Conservation (phyloP, 2,888 invertebrate genomes). For the Cylindroiulus punctatus region DNA sequence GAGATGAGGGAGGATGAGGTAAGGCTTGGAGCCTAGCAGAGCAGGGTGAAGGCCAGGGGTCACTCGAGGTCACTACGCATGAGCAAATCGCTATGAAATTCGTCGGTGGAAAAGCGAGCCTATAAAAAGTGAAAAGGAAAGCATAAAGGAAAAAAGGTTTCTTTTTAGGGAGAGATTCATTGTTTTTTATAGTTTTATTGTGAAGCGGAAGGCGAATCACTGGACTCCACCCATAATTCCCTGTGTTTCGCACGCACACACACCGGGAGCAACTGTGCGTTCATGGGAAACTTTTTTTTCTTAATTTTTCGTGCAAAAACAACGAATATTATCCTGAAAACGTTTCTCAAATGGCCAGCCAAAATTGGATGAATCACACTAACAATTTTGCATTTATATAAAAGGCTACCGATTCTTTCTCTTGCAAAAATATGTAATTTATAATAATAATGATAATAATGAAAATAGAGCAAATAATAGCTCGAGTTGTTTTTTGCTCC, state of each 20-base stretch:
- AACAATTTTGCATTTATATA: constrained; percentile 23
- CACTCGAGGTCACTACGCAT: constrained; percentile 51
- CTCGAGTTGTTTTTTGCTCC: background rate
- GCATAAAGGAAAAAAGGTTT: background rate
- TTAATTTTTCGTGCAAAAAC: background rate
- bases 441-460: constrained; percentile 31
- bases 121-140: constrained; percentile 22
- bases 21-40: background rate
- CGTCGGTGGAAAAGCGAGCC: background rate
- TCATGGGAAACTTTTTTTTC: constrained; percentile 54
- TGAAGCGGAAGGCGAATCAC: constrained; percentile 38
- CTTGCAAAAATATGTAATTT: constrained; percentile 1
- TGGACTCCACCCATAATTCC: constrained; percentile 42
- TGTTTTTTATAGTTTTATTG: constrained; percentile 42
- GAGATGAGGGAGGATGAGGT: constrained; percentile 34
- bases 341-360: background rate
- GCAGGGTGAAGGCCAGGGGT: constrained; percentile 24
- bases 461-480: constrained; percentile 26
- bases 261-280: constrained; percentile 55
- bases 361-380: constrained; percentile 33
- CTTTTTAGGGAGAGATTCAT: constrained; percentile 38
- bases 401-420: background rate
- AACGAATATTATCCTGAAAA: constrained; percentile 28
- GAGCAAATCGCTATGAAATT: constrained; percentile 39
- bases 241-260: constrained; percentile 53